Base-by-base conservation (phyloP, 2,797 vertebrate genomes). In the Micromesistius poutassou region DNA sequence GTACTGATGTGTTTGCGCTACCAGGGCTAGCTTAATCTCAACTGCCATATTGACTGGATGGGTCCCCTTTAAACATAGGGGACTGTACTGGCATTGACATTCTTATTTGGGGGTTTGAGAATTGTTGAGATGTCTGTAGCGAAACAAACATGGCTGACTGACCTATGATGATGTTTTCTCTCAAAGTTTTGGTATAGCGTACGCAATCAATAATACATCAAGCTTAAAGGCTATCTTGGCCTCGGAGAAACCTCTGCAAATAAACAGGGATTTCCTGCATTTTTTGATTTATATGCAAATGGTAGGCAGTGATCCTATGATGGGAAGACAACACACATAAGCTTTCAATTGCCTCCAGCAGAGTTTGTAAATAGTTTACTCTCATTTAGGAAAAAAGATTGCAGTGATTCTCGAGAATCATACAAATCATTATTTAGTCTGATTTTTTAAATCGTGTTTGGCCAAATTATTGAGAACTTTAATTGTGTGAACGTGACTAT, bases 191-290 rank as follows among this genome's bases (percentile, higher is more conserved):
- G 82, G 87, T 82, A 76, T 71, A 83, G 87, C 79, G 80, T 84
- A 84, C 50, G 72, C 79, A n/a, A 79, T 77, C 77, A 91, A 90
- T 89, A 92, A 89, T 85, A 87, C 87, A 91, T 87, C 42, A 86
- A 82, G 83, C 73, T 72, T 81, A 75, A 83, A 84, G 83, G 79
- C 74, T 30, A 71, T 6, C 1, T 22, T 0, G 74, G 50, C 74
- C 73, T 46, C n/a, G n/a, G 42, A 46, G 42, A 46, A 46, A 46
- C 42, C 42, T 46, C 42, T 10, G 14, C 42, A 46, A 46, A 46
- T 46, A 10, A 40, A 46, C 19, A 55, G 50, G 5, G 50, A 22
- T 55, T 55, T 55, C 42, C 42, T 55, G 19, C 1, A 4, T 22
- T 55, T 55, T 55, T 55, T 55, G 19, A 55, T 55, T 55, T 55